Conservation (phyloP, 2,888 invertebrate species). For the Drosophila leonis region DNA sequence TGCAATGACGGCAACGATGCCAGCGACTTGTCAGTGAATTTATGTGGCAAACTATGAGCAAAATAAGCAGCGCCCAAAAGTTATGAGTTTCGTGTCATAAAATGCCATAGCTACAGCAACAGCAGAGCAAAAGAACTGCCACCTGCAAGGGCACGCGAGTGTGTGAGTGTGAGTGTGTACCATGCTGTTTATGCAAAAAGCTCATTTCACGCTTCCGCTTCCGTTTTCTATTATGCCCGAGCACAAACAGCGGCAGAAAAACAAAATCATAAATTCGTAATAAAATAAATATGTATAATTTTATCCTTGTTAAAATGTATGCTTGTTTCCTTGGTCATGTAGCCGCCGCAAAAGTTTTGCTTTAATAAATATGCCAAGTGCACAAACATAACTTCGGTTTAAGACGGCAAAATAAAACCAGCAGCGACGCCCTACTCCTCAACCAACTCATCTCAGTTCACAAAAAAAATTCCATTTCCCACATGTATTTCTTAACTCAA, state of each 20-base stretch:
- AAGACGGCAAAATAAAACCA: slow-evolving; percentile 47
- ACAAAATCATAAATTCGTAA: slow-evolving; percentile 82
- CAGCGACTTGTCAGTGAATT: slow-evolving; percentile 66
- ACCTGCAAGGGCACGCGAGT: slow-evolving; percentile 60
- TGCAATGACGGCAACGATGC: slow-evolving; percentile 54
- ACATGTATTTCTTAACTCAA: slow-evolving; percentile 28
- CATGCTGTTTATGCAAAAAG: slow-evolving; percentile 76
- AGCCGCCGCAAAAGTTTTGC: slow-evolving; percentile 51
- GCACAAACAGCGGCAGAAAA: slow-evolving; percentile 56
- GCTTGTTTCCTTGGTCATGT: slow-evolving; percentile 47
- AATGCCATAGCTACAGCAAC: slow-evolving; percentile 55
- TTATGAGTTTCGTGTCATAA: slow-evolving; percentile 77
- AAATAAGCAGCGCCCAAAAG: slow-evolving; percentile 76
- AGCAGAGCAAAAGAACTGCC: slow-evolving; percentile 52
- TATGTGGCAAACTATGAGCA: slow-evolving; percentile 77
- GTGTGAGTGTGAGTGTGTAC: slow-evolving; percentile 31
- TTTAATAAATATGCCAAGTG: slow-evolving; percentile 63
- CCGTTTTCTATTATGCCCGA: slow-evolving; percentile 68
- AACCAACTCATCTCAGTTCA: background rate
- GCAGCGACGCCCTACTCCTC: too few relatives aligned
- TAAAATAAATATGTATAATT: slow-evolving; percentile 76
- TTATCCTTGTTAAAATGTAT: slow-evolving; percentile 58
- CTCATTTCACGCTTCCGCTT: slow-evolving; percentile 82
- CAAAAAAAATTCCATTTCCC: slow-evolving; percentile 5
- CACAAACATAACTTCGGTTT: slow-evolving; percentile 66